Base-by-base conservation (phyloP, 2,113 vertebrate genomes). In the Misgurnus anguillicaudatus region DNA sequence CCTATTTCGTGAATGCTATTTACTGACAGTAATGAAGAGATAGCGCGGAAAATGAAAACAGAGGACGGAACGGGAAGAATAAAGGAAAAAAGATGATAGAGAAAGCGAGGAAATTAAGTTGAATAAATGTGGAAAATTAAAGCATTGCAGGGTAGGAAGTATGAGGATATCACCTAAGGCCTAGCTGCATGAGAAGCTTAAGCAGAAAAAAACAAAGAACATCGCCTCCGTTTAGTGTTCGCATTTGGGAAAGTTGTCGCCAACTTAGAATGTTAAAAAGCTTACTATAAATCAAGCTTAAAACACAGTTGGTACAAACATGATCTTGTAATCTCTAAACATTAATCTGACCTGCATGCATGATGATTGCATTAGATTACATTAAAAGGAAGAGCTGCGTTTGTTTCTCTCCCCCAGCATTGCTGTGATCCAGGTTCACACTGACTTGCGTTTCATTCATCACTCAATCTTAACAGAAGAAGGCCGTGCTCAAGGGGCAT, bases 11-110 rank as follows among this genome's bases (percentile, higher is more conserved):
- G 85, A 87, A 85, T 42, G 77, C 83, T 82, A 84, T 91, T 87
- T 86, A 87, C 85, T 86, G 84, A 80, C 64, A 85, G 75, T 88
- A 89, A 91, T 91, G 88, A 90, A 84, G 71, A 87, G 85, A 89
- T 87, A 90, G 86, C 85, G 83, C 85, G 79, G 82, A 74, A 82
- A 89, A 90, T 78, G 82, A 85, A 86, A 86, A 80, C 80, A 67
- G n/a, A 80, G 75, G 84, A 86, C 79, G 80, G 76, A 75, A 67
- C 79, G 61, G 31, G 77, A 65, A 75, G 82, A 81, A 84, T 81
- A 77, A 75, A 80, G 55, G 66, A 47, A 60, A 75, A n/a, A 61
- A 84, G 86, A 82, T 77, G 62, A 58, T 39, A 51, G 11, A 63
- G 39, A 63, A 66, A 67, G 64, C 1, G 31, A 48, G 53, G 75